A percentile compares a stretch with the other conserved stretches of the same genome.
Evolutionary conservation across 2,888 invertebrate species (phyloP).

Genomic region (Nebria salina): DNA sequence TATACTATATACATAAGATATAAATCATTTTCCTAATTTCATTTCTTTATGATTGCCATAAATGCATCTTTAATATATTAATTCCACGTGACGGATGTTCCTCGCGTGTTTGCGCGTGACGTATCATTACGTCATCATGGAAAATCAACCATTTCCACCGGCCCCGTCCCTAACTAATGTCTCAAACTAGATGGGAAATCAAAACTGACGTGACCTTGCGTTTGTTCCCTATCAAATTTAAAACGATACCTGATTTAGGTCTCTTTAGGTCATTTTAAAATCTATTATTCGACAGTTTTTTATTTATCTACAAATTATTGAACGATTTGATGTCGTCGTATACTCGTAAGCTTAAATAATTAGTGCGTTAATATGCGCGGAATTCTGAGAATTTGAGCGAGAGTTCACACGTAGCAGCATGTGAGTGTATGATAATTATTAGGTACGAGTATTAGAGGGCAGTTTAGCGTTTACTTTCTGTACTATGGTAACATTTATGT

Average conservation of each 20-base stretch:
- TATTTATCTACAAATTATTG: no score
- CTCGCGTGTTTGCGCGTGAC: conserved; percentile 37
- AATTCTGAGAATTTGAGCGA: no score
- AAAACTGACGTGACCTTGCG: conserved; percentile 41
- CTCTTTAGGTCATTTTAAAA: no score
- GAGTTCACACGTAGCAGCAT: no score
- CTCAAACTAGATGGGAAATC: conserved; percentile 27
- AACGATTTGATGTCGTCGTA: no score
- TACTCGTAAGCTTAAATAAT: no score
- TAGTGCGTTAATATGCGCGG: no score
- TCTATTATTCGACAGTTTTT: no score
- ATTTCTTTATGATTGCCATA: conserved; percentile 41
- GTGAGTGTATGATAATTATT: no score
- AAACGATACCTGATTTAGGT: background rate
- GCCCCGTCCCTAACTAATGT: background rate
- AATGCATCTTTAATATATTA: conserved; percentile 47
- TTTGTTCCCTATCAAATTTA: conserved; percentile 17
- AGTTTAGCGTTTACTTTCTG: background rate
- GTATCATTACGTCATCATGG: conserved; percentile 17
- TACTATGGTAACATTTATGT: background rate
- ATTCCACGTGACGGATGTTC: conserved; percentile 43
- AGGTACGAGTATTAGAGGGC: background rate
- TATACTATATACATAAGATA: conserved; percentile 22
- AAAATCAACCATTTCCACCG: conserved; percentile 14
- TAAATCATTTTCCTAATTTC: conserved; percentile 43